phyloP scores from a whole-genome alignment of 2,113 vertebrate genomes.

The Larimichthys crocea region DNA sequence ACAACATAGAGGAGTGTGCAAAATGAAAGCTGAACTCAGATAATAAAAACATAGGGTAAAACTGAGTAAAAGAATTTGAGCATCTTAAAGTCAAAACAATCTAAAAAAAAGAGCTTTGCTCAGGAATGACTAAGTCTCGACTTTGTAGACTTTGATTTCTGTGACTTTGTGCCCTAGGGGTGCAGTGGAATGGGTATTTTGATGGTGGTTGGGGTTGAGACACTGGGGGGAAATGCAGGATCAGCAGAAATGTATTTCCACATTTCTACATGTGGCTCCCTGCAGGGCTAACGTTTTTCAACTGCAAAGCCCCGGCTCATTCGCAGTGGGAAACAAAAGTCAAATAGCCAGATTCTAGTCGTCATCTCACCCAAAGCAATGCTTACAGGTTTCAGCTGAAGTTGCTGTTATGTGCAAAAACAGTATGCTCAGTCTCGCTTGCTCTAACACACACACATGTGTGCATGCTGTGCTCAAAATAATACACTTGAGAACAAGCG shows the following conservation, averaged over 20 bases:
- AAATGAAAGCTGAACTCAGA: not conserved
- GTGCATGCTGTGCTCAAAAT: not conserved
- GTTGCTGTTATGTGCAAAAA: conserved; percentile 24
- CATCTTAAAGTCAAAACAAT: not conserved
- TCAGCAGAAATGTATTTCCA: conserved; percentile 68
- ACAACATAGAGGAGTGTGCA: not conserved
- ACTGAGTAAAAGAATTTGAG: not conserved
- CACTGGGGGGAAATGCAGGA: conserved; percentile 47
- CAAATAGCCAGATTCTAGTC: conserved; percentile 39
- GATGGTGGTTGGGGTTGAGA: conserved; percentile 20
- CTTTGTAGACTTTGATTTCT: conserved; percentile 29
- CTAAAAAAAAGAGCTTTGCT: not conserved
- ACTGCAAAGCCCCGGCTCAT: conserved; percentile 23
- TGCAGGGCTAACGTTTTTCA: conserved; percentile 40
- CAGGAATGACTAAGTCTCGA: not conserved
- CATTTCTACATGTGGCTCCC: conserved; percentile 32
- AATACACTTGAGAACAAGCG: not conserved
- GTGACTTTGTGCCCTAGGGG: conserved; percentile 29
- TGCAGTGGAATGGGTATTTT: conserved; percentile 7
- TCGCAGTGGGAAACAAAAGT: conserved; percentile 41
- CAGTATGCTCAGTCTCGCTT: not conserved
- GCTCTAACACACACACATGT: conserved; percentile 1
- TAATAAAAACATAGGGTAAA: not conserved
- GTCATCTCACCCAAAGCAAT: conserved; percentile 8
- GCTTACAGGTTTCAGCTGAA: conserved; percentile 10